Base-by-base conservation (phyloP, 2,888 invertebrate species). In the Pyrocoelia pectoralis region DNA sequence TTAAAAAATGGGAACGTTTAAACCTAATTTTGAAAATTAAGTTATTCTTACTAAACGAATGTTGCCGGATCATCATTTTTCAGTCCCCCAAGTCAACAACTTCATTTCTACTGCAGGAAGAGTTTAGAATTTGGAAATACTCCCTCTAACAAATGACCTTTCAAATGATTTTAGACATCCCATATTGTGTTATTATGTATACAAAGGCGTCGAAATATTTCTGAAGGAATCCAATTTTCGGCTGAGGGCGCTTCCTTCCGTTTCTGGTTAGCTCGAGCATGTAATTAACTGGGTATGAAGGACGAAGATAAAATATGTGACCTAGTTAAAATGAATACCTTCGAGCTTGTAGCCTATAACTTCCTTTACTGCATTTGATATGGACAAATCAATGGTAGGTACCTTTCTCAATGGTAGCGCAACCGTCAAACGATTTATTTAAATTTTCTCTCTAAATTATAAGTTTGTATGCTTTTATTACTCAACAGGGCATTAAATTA, bases 401-500 rank as follows among this genome's bases (percentile, higher is more conserved):
- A 33, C 33, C 33, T 33, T 33, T 33, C 33, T 33, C 33, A n/a
- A 10, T n/a, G n/a, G n/a, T 33, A n/a, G 10, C 9, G 2, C 2
- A 33, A 33, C 9, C 33, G 12, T 43, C 15, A 15, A 43, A 43
- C 17, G 46, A 18, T 46, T 46, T 46, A 46, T 46, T 46, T 41
- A 41, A 14, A 13, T 13, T 41, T n/a, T 14, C 41, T 14, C 6
- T 46, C 14, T 46, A 46, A 17, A 17, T 46, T 15, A 8, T 6
- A 46, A 10, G 3, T 46, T 17, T 3, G 5, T 46, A 46, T 46
- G 17, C n/a, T n/a, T 61, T 53, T 57, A 57, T 57, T 62, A 41
- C 52, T 38, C 62, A 62, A 52, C 18, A 48, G 57, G 61, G 61
- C 56, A 38, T 61, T 61, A 56, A 52, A 56, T 56, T 61, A 61